These are phyloP conservation scores for Melinaea marsaeus DNA, from an alignment of 2,888 invertebrate species.

Conservation along the genomic window DNA sequence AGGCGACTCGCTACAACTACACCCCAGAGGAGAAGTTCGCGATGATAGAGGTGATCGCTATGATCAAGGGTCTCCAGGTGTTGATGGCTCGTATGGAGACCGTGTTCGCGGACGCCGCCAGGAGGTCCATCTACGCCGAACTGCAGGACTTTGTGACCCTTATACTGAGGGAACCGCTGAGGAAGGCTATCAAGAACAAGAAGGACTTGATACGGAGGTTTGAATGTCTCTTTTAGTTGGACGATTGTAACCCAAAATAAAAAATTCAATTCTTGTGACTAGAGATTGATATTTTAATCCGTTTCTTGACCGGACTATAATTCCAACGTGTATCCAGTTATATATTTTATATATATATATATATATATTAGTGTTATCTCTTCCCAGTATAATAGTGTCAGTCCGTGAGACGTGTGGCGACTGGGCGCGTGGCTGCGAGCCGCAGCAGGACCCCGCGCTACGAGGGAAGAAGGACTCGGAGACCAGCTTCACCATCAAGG, in stretches of 20 bases:
- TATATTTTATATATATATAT: too few relatives aligned
- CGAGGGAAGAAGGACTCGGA: constrained; percentile 95
- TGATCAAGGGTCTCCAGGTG: constrained; percentile 99
- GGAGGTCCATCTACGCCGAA: constrained; percentile 94
- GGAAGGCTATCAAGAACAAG: constrained; percentile 98
- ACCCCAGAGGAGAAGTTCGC: constrained; percentile 98
- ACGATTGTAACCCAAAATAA: too few relatives aligned
- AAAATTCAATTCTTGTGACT: too few relatives aligned
- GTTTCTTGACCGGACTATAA: too few relatives aligned
- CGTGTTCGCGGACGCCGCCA: constrained; percentile 78
- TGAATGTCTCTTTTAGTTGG: not conserved
- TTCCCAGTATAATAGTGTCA: constrained; percentile 92
- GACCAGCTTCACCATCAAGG: constrained; percentile 93
- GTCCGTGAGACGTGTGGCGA: constrained; percentile 98
- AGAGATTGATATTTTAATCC: too few relatives aligned
- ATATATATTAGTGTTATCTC: too few relatives aligned
- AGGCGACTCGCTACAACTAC: constrained; percentile 98
- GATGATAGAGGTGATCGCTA: constrained; percentile 97
- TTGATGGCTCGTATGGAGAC: constrained; percentile 98
- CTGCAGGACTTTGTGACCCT: constrained; percentile 98
- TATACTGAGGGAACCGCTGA: constrained; percentile 90
- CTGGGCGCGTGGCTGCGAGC: constrained; percentile 95
- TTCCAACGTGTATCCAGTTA: too few relatives aligned
- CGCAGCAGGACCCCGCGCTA: constrained; percentile 92
- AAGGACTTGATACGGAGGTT: constrained; percentile 93